phyloP scores from a whole-genome alignment of 2,888 invertebrate species.

The Digitonthophagus gazella region DNA sequence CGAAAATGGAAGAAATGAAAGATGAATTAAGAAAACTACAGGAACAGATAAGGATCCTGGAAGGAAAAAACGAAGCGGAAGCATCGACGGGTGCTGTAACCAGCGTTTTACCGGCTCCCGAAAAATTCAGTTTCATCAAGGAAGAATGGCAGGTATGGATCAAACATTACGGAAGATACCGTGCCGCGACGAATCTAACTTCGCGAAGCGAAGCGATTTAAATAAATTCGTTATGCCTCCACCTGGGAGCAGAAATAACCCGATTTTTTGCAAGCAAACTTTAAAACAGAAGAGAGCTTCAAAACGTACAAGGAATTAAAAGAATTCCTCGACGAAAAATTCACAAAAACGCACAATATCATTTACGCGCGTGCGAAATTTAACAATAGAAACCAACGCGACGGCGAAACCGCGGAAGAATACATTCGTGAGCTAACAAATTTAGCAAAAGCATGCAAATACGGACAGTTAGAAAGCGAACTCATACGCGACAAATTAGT shows the following conservation, averaged over 20 bases:
- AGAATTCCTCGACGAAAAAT: conserved; percentile 24
- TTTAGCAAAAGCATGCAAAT: conserved; percentile 33
- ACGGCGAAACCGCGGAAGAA: conserved; percentile 23
- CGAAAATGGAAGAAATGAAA: no score
- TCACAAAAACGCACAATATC: conserved; percentile 21
- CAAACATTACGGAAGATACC: conserved; percentile 28
- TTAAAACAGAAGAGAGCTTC: conserved; percentile 20
- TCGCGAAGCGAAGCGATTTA: conserved; percentile 23
- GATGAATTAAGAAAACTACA: no score
- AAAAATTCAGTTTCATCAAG: conserved; percentile 26
- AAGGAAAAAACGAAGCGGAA: no score
- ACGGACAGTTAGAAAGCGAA: conserved; percentile 31
- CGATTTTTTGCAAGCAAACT: conserved; percentile 23
- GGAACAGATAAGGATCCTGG: no score
- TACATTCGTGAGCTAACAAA: conserved; percentile 22
- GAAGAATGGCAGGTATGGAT: conserved; percentile 30
- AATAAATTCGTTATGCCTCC: conserved; percentile 26
- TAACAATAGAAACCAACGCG: conserved; percentile 20
- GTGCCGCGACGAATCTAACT: conserved; percentile 25
- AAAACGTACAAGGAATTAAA: conserved; percentile 24
- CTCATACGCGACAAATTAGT: conserved; percentile 36
- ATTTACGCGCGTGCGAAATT: conserved; percentile 26
- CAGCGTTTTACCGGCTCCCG: conserved; percentile 24
- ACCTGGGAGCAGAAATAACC: conserved; percentile 26
- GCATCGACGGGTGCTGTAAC: neutral